Evolutionary conservation across 1,140 invertebrate genomes (phyloP), one percentile per base, ranked within the genome.

Genomic region (Popillia japonica): DNA sequence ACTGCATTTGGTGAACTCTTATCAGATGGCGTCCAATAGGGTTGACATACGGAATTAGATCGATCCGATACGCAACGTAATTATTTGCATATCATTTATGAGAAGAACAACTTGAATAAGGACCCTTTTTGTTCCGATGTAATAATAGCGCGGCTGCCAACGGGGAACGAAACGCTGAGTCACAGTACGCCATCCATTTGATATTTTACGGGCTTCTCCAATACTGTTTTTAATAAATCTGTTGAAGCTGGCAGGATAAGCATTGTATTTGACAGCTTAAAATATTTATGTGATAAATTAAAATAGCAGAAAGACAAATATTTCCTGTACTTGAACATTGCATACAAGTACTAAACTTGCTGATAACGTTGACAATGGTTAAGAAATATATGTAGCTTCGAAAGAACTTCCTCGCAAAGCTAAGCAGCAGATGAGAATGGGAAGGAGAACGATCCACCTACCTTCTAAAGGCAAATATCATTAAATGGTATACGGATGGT

Each of bases 61-160:
- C 72, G 72, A 74, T 34, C 11, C 72, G 72, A 74, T 74, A 74
- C 17, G 41, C 72, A 41, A 17, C 34, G 72, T 44, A 74, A 74
- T 74, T 74, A 74, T 74, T 74, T 74, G 41, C 41, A 74, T 74
- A 74, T 74, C 17, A 74, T 74, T 74, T 74, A 74, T 74, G 72
- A 9, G 6, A 40, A 41, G 41, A 34, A 44, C n/a, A 42, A 74
- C 9, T 74, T 74, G 34, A 42, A 74, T 74, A 42, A 34, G 14
- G 8, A 2, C 9, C 14, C 22, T 22, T 22, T 68, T 68, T 68
- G 61, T 68, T 22, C 22, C 7, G 20, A 68, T 34, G 22, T 10
- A 68, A 68, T 64, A 23, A 64, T 68, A 23, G 27, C 10, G 9
- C 3, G 61, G 20, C 8, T 9, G 61, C 7, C 27, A 68, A 48